These are phyloP conservation scores for Cygnus buccinator DNA, from an alignment of 2,113 vertebrate species.

Conservation along the genomic window DNA sequence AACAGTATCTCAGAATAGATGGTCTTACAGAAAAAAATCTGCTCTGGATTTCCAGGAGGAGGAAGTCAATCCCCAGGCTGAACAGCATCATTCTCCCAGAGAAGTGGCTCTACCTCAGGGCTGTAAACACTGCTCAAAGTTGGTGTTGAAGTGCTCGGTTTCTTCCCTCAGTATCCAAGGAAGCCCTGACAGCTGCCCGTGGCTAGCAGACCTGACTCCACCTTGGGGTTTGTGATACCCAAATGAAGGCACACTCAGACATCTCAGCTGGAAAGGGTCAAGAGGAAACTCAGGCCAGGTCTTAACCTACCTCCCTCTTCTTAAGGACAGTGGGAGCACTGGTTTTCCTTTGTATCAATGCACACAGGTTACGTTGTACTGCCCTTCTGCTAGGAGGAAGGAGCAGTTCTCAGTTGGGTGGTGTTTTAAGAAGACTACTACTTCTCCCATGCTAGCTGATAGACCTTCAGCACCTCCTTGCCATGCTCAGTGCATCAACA, in stretches of 20 bases:
- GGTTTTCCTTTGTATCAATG: neutral
- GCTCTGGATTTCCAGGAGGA: no score
- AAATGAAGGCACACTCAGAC: neutral
- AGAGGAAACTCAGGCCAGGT: neutral
- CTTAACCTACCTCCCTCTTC: neutral
- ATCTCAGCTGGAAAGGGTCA: neutral
- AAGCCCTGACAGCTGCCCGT: neutral
- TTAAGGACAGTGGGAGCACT: neutral
- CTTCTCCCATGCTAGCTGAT: neutral
- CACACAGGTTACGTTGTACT: neutral
- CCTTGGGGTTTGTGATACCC: neutral
- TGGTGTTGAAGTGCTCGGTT: no score
- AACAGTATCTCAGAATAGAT: no score
- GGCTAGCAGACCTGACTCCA: neutral
- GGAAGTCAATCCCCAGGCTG: no score
- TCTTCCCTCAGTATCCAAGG: no score
- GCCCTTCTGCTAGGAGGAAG: neutral
- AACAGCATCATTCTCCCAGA: no score
- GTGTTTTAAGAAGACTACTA: neutral
- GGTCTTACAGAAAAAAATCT: no score
- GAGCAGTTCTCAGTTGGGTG: neutral
- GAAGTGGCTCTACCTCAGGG: no score
- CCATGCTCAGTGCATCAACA: rapidly evolving
- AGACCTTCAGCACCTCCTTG: neutral
- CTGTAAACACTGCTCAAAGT: no score